Evolutionary conservation across 2,888 invertebrate genomes (phyloP), one percentile per base, ranked within the genome.

Genomic region (Ischnura elegans): DNA sequence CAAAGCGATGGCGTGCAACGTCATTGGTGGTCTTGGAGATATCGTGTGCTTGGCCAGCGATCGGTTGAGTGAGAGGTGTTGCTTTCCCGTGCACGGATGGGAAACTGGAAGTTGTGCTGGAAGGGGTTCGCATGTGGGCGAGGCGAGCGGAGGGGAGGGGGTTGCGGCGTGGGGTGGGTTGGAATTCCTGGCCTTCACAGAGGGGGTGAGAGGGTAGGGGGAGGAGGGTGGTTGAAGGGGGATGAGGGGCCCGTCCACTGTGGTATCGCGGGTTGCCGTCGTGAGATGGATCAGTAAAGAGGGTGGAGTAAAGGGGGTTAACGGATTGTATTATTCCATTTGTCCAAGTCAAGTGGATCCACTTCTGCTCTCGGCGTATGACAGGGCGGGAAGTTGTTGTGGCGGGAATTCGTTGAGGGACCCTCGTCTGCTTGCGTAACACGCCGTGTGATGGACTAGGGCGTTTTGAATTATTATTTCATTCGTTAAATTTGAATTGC

Each of bases 261-360:
- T 61, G 6, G 61, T 61, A n/a, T n/a, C n/a, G n/a, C n/a, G 61
- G n/a, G 61, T 61, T 61, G 61, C n/a, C n/a, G 61, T n/a, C n/a
- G 61, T n/a, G n/a, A 61, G n/a, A 61, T 25, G n/a, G n/a, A n/a
- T n/a, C n/a, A n/a, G n/a, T n/a, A 10, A 19, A 8, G 61, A n/a
- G 61, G n/a, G 61, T 1, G n/a, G 61, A n/a, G n/a, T 0, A 36
- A 25, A 13, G 10, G 76, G 29, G 10, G 36, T 36, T 76, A 76
- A 76, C 76, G 76, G 61, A 76, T 76, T 76, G 29, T 36, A 76
- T 36, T 76, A 76, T 76, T 76, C 76, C 36, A 76, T 76, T 76
- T 36, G 76, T 76, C 29, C 76, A 36, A 25, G 29, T 36, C 16
- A 19, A 61, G 61, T 61, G n/a, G 36, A 29, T 61, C 25, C 61